A percentile compares a stretch with the other conserved stretches of the same genome.
Conservation (phyloP, 2,888 invertebrate species). For the Tubulanus polymorphus region DNA sequence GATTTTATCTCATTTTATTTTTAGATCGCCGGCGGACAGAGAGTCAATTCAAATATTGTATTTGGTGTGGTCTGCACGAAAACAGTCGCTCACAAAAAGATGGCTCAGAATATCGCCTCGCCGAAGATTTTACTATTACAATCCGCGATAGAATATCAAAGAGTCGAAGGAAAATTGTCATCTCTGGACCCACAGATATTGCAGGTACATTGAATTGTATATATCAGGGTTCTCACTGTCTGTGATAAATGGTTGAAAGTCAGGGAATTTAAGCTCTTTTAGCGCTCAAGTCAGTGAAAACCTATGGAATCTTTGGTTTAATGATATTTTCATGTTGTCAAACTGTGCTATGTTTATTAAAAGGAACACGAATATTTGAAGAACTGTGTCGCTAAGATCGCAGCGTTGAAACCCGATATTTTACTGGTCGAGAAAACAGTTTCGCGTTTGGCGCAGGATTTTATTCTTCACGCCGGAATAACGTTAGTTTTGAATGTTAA, state of each 20-base stretch:
- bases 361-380: slow-evolving; percentile 52
- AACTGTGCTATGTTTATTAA: no score
- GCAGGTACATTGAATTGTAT: slow-evolving; percentile 66
- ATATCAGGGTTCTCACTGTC: no score
- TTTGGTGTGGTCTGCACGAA: slow-evolving; percentile 91
- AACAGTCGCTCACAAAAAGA: slow-evolving; percentile 84
- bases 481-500: slow-evolving; percentile 85
- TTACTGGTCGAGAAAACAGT: slow-evolving; percentile 87
- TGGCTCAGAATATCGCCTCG: slow-evolving; percentile 61
- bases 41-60: slow-evolving; percentile 72
- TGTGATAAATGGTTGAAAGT: no score
- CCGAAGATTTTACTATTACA: slow-evolving; percentile 82
- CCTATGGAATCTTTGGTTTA: neutral
- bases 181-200: slow-evolving; percentile 90
- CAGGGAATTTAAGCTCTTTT: no score
- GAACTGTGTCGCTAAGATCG: slow-evolving; percentile 74
- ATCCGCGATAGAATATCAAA: slow-evolving; percentile 89
- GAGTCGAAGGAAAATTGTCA: slow-evolving; percentile 83
- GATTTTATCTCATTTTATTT: neutral
- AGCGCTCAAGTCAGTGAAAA: no score
- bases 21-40: slow-evolving; percentile 69
- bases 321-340: neutral
- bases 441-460: slow-evolving; percentile 76
- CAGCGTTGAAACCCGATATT: slow-evolving; percentile 74
- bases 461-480: slow-evolving; percentile 73